Base-by-base conservation (phyloP, 2,113 vertebrate species). In the Erythrocercus mccallii region DNA sequence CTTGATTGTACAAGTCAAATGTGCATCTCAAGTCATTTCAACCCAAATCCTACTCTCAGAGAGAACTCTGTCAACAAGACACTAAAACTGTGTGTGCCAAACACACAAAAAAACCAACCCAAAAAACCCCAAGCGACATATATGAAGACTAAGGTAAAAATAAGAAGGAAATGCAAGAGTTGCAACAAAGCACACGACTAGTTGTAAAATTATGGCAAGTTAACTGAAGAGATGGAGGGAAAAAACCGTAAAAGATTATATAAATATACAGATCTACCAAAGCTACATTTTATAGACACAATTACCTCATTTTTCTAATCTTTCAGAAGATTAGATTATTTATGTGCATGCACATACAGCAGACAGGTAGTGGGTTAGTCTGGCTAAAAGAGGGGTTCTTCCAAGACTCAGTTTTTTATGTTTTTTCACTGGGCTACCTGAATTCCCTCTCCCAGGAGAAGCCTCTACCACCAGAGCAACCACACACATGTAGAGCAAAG, bases 21-120 rank as follows among this genome's bases (percentile, higher is more conserved):
- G 58, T 81, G 58, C 35, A 88, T 57, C 76, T 70, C 37, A 37
- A 61, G 79, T 45, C 8, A 79, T 68, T 92, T 88, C 81, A 82
- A 88, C 5, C 3, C 16, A 61, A 89, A 53, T 38, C 16, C 33
- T 87, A 2, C 30, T 54, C 47, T 85, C 56, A 51, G 37, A 65
- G 42, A 88, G 21, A 45, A 6, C 12, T 74, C 44, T 44, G 54
- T 6, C 37, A 61, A 45, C 3, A 20, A 76, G 53, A 72, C 38
- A 54, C 7, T 82, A 40, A 48, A 94, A 56, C 24, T 42, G 11
- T 17, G 11, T 62, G 44, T 47, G 24, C 35, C 30, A 82, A 86
- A 61, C 2, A 66, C 13, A 58, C 13, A 35, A 35, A 60, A 25
- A 60, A 40, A 33, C 9, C 24, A 44, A 42, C 15, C 42, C 28